phyloP scores from a whole-genome alignment of 92 coral and sea anemone genomes.

The Bergia sp. region DNA sequence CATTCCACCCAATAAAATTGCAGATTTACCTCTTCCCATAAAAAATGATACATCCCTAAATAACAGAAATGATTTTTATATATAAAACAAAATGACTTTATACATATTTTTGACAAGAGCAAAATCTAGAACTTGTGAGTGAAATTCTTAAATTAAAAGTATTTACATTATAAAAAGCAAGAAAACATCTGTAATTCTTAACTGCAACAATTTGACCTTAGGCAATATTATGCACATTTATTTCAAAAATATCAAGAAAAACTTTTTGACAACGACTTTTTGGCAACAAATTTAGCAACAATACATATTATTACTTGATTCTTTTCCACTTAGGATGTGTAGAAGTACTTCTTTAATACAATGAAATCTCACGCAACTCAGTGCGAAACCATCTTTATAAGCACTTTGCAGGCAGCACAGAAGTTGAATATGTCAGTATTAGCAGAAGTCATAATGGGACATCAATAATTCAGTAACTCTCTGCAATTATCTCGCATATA shows the following conservation, averaged over 20 bases:
- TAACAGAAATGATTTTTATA: too few species aligned
- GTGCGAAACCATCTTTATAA: not conserved
- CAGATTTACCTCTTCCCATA: too few species aligned
- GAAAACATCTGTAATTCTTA: not conserved
- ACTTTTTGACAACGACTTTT: not conserved
- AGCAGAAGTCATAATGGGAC: slow-evolving; percentile 9
- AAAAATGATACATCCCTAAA: too few species aligned
- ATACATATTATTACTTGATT: not conserved
- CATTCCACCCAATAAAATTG: too few species aligned
- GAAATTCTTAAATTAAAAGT: too few species aligned
- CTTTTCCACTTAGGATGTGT: not conserved
- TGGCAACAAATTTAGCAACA: not conserved
- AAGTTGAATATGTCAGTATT: not conserved
- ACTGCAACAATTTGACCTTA: slow-evolving; percentile 4
- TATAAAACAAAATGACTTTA: too few species aligned
- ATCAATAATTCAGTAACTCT: slow-evolving; percentile 33
- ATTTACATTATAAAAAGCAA: not conserved
- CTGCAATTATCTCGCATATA: slow-evolving; percentile 9
- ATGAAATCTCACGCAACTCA: not conserved
- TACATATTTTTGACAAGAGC: not conserved
- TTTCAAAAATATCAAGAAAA: slow-evolving; percentile 1
- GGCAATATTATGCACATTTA: not conserved
- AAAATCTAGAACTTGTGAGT: not conserved
- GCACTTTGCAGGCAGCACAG: not conserved
- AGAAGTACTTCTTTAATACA: not conserved